phyloP scores from a whole-genome alignment of 1,140 invertebrate genomes.

The Dendroctonus valens region DNA sequence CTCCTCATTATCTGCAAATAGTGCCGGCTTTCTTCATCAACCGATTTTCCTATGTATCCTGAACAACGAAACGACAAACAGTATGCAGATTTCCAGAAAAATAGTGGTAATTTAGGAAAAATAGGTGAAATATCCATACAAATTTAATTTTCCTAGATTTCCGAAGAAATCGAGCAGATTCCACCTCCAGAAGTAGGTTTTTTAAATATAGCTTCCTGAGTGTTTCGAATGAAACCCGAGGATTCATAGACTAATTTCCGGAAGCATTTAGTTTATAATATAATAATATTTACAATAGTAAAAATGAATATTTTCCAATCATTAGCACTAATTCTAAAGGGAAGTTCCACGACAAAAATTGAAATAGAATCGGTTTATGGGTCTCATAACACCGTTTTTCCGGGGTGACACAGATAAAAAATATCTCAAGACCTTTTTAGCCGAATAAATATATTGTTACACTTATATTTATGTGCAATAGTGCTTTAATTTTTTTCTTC shows the following conservation, averaged over 20 bases:
- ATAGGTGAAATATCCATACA: not conserved
- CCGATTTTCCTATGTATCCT: constrained; percentile 23
- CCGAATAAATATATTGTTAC: too few relatives aligned
- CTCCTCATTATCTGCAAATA: constrained; percentile 32
- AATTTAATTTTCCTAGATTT: not conserved
- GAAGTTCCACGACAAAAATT: too few relatives aligned
- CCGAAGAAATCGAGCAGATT: not conserved
- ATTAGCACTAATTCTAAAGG: too few relatives aligned
- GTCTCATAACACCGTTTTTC: too few relatives aligned
- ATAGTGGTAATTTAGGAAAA: not conserved
- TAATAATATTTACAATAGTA: too few relatives aligned
- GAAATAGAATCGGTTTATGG: too few relatives aligned
- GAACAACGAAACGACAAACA: constrained; percentile 4
- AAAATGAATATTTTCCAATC: too few relatives aligned
- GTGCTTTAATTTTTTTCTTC: too few relatives aligned
- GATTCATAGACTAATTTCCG: not conserved
- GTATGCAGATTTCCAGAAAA: constrained; percentile 8
- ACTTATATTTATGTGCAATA: too few relatives aligned
- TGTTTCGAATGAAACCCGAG: not conserved
- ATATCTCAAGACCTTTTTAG: too few relatives aligned
- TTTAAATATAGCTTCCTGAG: not conserved
- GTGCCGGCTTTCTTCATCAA: constrained; percentile 28
- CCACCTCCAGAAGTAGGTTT: not conserved
- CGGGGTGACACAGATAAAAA: too few relatives aligned
- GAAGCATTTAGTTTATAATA: too few relatives aligned